Evolutionary conservation across 2,888 invertebrate species (phyloP), one percentile per base, ranked within the genome.

Genomic region (Folsomia manolachei): DNA sequence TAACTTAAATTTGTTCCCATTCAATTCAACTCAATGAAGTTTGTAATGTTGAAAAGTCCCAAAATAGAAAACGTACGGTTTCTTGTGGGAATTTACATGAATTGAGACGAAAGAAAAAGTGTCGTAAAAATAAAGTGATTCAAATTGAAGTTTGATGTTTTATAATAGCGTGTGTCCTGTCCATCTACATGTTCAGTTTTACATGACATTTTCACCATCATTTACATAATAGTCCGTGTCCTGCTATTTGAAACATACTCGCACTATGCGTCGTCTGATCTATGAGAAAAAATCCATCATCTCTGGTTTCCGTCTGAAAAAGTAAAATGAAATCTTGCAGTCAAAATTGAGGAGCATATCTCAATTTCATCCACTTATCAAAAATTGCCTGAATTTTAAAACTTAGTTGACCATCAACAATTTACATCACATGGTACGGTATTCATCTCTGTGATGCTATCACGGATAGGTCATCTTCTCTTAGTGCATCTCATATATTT

Each of bases 161-260:
- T 19, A 60, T n/a, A 60, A 60, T 21, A 60, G 23, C 60, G n/a
- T 60, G 60, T 60, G n/a, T 60, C 23, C 60, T 60, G 60, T 60
- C 60, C 60, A 60, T 21, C 4, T n/a, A 60, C 60, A 60, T n/a
- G n/a, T 60, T 7, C 19, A 51, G 14, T 51, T 14, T 51, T 14
- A 51, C 51, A n/a, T 9, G 39, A 39, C 39, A 39, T 39, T 39
- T 39, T 9, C 39, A 39, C 39, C 14, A 39, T 39, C 39, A 39
- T 39, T 39, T 39, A 39, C 39, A 39, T 39, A 39, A 39, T 39
- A 14, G 39, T 39, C 39, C 39, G 39, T 39, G 39, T 39, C 39
- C 39, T 39, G 39, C 14, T n/a, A n/a, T n/a, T n/a, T n/a, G n/a
- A n/a, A n/a, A n/a, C n/a, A n/a, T n/a, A n/a, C n/a, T n/a, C n/a